These are phyloP conservation scores for Spea bombifrons DNA, from an alignment of 2,113 vertebrate genomes.

Conservation along the genomic window DNA sequence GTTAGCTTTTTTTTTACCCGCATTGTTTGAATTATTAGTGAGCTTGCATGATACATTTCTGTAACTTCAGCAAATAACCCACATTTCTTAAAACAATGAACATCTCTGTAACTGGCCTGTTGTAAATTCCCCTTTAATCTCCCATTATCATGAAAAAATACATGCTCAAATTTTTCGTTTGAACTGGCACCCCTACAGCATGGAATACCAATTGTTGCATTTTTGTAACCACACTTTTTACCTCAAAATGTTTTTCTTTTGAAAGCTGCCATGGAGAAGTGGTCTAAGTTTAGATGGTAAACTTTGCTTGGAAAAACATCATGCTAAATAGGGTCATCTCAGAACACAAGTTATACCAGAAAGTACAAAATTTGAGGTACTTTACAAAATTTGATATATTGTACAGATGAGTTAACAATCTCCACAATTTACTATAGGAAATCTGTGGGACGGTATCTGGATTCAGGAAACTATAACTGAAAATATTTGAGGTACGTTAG, in stretches of 20 bases:
- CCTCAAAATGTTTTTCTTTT: conserved; percentile 27
- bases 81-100: neutral
- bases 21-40: conserved; percentile 7
- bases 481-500: no score
- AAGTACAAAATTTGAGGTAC: no score
- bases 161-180: conserved; percentile 11
- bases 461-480: no score
- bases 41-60: neutral
- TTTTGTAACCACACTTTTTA: conserved; percentile 24
- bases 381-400: neutral
- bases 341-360: conserved; percentile 1
- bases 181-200: conserved; percentile 13
- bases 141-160: conserved; percentile 6
- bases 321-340: conserved; percentile 12
- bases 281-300: conserved; percentile 6
- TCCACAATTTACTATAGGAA: no score
- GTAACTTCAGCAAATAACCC: conserved; percentile 7
- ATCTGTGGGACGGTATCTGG: no score
- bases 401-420: no score
- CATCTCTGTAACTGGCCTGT: neutral
- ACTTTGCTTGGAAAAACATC: conserved; percentile 4
- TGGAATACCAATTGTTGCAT: conserved; percentile 21
- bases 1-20: no score
- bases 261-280: neutral
- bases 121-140: conserved; percentile 15